These are phyloP conservation scores for Coccyzus lansbergi DNA, from an alignment of 2,797 vertebrate genomes.

Conservation along the genomic window DNA sequence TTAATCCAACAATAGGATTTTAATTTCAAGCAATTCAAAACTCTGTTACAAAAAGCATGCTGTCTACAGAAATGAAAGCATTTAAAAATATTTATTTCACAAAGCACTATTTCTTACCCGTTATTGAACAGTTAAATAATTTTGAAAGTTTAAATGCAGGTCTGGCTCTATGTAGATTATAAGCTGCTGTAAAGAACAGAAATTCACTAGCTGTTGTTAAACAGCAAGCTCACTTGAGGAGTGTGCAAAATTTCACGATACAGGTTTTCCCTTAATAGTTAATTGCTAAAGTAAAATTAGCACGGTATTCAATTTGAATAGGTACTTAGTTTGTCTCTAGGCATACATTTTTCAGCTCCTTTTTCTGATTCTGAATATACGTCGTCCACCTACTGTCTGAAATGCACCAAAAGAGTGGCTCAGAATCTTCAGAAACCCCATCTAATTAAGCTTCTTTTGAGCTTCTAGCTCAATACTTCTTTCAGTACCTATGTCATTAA, in stretches of 20 bases:
- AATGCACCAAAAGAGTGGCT: neutral
- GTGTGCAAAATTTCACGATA: neutral
- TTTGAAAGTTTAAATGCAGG: neutral
- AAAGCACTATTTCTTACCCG: slow-evolving; percentile 15
- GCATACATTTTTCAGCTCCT: neutral
- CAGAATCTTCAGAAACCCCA: neutral
- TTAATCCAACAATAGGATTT: neutral
- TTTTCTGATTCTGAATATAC: neutral
- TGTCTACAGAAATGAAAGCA: neutral
- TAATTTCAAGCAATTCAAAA: slow-evolving; percentile 6
- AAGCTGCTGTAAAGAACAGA: neutral
- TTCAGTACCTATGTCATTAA: neutral
- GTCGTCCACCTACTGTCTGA: neutral
- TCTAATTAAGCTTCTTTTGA: neutral
- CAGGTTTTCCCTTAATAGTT: neutral
- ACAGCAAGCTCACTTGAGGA: neutral
- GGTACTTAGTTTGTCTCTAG: neutral
- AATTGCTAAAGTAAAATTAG: neutral
- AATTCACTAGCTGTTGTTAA: neutral
- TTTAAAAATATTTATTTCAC: slow-evolving; percentile 12
- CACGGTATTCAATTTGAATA: neutral
- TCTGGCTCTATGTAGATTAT: neutral
- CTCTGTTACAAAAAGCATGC: neutral
- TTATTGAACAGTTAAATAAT: neutral
- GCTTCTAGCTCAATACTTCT: neutral